phyloP scores from a whole-genome alignment of 2,113 vertebrate species.

The Axis porcinus region DNA sequence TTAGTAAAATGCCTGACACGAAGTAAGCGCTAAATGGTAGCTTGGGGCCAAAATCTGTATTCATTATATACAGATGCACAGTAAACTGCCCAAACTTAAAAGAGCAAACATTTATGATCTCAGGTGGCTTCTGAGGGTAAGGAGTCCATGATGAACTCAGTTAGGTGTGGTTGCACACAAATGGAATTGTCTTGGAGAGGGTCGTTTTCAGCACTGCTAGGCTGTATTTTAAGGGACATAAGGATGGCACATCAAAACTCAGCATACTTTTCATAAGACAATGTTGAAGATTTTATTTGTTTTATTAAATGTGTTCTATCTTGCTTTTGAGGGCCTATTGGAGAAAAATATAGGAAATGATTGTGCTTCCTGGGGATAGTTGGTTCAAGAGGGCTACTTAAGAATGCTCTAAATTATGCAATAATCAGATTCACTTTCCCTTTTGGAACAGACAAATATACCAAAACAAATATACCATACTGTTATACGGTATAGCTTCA shows the following conservation, averaged over 20 bases:
- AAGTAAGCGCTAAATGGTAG: not conserved
- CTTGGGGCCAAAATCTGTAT: not conserved
- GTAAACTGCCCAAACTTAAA: not conserved
- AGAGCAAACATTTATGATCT: not conserved
- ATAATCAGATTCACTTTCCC: not conserved
- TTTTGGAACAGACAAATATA: not conserved
- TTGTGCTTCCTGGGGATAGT: not conserved
- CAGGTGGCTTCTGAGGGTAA: not conserved
- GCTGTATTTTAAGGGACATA: not conserved
- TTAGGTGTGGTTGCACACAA: not conserved
- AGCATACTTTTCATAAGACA: not conserved
- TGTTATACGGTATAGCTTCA: not conserved
- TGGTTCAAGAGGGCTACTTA: not conserved
- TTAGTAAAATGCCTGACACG: not conserved
- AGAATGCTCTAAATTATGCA: not conserved
- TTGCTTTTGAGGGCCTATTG: not conserved
- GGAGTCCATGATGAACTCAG: not conserved
- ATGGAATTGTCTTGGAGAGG: not conserved
- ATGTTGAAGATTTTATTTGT: not conserved
- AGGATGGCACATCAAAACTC: not conserved
- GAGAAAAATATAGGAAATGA: not conserved
- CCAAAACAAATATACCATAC: not conserved
- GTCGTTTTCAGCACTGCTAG: not conserved
- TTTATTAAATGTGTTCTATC: not conserved
- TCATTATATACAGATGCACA: not conserved